Conservation (phyloP, 2,888 invertebrate genomes). For the Pristionchus exspectatus region DNA sequence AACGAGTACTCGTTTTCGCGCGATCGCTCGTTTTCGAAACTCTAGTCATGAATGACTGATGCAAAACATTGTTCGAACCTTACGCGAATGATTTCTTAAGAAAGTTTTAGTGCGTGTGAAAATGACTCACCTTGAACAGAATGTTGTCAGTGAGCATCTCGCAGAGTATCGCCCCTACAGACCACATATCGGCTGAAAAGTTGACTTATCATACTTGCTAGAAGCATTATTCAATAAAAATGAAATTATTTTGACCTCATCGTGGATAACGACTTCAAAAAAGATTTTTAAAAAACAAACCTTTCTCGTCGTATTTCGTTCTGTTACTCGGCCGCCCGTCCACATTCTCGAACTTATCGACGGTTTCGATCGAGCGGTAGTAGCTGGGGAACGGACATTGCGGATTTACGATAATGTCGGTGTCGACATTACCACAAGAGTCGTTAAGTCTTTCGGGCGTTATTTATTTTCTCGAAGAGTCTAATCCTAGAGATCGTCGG, state of each 20-base stretch:
- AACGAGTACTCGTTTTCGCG: too few relatives aligned
- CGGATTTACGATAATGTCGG: background rate
- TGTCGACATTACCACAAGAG: background rate
- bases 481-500: too few relatives aligned
- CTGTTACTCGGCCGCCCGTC: background rate
- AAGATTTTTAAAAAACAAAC: background rate
- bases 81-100: too few relatives aligned
- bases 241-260: background rate
- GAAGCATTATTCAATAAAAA: too few relatives aligned
- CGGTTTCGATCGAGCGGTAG: background rate
- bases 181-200: conserved; percentile 5
- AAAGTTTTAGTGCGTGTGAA: too few relatives aligned
- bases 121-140: background rate
- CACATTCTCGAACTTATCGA: background rate
- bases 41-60: too few relatives aligned
- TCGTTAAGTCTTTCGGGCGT: too few relatives aligned
- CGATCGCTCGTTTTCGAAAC: too few relatives aligned
- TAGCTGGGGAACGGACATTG: background rate
- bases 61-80: too few relatives aligned
- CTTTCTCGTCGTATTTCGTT: background rate
- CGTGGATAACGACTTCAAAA: background rate
- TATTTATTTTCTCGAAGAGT: too few relatives aligned
- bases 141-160: conserved; percentile 7
- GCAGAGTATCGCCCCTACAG: background rate
- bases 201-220: too few relatives aligned